Conservation (phyloP, 2,888 invertebrate genomes). For the Drosophila pseudotalamancana region DNA sequence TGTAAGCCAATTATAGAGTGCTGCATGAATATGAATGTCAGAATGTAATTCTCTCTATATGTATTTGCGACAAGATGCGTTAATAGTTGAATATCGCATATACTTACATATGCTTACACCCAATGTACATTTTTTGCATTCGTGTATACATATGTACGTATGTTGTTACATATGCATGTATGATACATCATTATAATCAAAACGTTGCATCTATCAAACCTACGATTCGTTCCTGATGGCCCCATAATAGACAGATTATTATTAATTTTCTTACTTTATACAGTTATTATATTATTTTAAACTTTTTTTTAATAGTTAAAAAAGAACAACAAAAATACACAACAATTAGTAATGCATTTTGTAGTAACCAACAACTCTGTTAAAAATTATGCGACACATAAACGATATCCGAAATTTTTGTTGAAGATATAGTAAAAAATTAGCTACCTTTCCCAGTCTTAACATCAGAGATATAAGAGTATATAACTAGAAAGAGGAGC, state of each 20-base stretch:
- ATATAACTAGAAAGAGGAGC: no score
- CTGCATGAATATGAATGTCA: constrained; percentile 34
- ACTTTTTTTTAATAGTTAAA: no score
- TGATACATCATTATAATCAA: constrained; percentile 25
- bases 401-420: no score
- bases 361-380: no score
- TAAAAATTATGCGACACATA: no score
- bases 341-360: no score
- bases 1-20: constrained; percentile 15
- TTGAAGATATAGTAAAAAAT: no score
- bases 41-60: constrained; percentile 10
- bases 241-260: not conserved
- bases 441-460: no score
- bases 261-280: not conserved
- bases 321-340: no score
- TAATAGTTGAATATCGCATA: constrained; percentile 7
- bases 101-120: constrained; percentile 4
- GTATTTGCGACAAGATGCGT: constrained; percentile 19
- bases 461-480: no score
- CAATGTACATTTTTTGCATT: not conserved
- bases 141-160: constrained; percentile 6
- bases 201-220: constrained; percentile 21
- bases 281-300: no score
- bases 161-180: constrained; percentile 9
- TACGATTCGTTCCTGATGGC: constrained; percentile 21